Base-by-base conservation (phyloP, 2,113 vertebrate species). In the Opisthocomus hoazin region DNA sequence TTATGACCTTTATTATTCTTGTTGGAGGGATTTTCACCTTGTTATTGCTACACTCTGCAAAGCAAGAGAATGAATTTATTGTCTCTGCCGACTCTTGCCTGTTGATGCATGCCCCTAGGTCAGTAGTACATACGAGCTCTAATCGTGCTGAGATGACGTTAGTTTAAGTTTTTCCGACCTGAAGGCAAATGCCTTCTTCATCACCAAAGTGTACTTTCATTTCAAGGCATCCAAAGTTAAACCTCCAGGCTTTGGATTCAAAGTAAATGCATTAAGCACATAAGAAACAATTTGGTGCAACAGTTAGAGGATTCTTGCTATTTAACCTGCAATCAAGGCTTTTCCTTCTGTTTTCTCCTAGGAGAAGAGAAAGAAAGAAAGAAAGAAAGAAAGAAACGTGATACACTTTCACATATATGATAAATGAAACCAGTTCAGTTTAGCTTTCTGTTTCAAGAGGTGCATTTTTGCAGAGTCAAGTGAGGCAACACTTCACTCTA, bases 131-230 rank as follows among this genome's bases (percentile, higher is more conserved):
- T 29, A 48, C 3, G 16, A 87, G 87, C 90, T 94, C 95, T 77
- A 64, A 91, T 91, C 93, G 51, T 17, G 61, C 87, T 0, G 13
- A 76, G 89, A 51, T 96, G 93, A 96, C 63, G 73, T 83, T 76
- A 94, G 75, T 87, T 94, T n/a, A 88, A 95, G 21, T 84, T 95
- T 71, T 91, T 91, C 84, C 96, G 96, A 96, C 95, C 97, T 89
- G 71, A 61, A 97, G 97, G 96, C 95, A 97, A 96, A 94, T 92
- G 93, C 82, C 63, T 96, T 75, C 75, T 90, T 82, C 94, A 93
- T 78, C 85, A 90, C 50, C 70, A 75, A 54, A 89, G 91, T 53
- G 50, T 43, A 11, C 82, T 93, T 93, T 86, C 87, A 84, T 93
- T 97, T 94, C 79, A 85, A 90, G 95, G 60, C 78, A 93, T 84